Evolutionary conservation across 1,140 invertebrate species (phyloP).

Genomic region (Pachyrhynchus sulphureomaculatus): DNA sequence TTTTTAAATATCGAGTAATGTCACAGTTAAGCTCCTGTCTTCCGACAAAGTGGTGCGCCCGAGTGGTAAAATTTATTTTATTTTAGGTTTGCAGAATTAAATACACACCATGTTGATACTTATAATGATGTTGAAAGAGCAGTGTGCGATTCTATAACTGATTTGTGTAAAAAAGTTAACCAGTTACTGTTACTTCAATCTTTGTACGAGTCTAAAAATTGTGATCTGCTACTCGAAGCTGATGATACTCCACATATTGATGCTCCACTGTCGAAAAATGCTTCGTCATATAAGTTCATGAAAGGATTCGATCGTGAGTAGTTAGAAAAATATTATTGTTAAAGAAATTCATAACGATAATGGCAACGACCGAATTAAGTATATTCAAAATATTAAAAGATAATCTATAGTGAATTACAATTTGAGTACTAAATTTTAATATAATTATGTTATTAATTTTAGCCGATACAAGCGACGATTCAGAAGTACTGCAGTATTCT

Average conservation of each 20-base stretch:
- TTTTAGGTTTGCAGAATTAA: constrained; percentile 58
- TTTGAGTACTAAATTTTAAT: no score
- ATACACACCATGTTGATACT: constrained; percentile 55
- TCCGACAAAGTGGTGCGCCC: no score
- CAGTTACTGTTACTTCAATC: constrained; percentile 71
- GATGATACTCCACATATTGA: constrained; percentile 51
- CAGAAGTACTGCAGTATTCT: constrained; percentile 31
- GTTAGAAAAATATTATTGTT: no score
- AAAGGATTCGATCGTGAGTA: constrained; percentile 46
- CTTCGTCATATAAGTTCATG: constrained; percentile 34
- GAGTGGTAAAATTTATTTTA: constrained; percentile 16
- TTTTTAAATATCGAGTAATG: no score
- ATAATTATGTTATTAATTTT: no score
- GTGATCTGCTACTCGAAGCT: constrained; percentile 69
- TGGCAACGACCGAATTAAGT: no score
- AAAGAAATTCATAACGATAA: no score
- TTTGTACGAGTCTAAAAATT: constrained; percentile 70
- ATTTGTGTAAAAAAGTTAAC: constrained; percentile 69
- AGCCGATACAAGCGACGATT: constrained; percentile 41
- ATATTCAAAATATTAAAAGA: no score
- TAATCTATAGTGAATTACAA: no score
- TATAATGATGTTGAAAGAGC: constrained; percentile 59
- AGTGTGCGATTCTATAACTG: constrained; percentile 59
- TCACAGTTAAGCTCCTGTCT: no score
- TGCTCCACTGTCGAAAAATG: constrained; percentile 23